These are phyloP conservation scores for Leucosticte australis DNA, from an alignment of 2,113 vertebrate species.

Conservation along the genomic window DNA sequence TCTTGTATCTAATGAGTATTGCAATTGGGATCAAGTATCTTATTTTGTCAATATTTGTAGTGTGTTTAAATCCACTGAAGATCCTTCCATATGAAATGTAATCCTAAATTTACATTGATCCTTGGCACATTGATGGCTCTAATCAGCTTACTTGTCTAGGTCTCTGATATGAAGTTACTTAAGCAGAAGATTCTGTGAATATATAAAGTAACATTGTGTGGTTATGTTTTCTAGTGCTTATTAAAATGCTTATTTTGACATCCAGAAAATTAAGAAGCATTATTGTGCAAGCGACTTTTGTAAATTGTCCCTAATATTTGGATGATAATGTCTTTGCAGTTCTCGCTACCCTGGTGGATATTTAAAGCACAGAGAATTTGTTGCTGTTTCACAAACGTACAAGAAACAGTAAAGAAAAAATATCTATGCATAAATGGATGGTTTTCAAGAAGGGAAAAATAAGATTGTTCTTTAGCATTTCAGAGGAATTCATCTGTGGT, in stretches of 20 bases:
- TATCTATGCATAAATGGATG: background rate
- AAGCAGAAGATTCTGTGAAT: background rate
- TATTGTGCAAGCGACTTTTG: background rate
- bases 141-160: conserved; percentile 25
- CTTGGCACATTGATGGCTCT: conserved; percentile 16
- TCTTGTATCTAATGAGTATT: background rate
- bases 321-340: background rate
- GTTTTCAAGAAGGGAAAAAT: background rate
- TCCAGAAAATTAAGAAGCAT: background rate
- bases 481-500: background rate
- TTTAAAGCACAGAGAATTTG: background rate
- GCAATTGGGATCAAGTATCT: background rate
- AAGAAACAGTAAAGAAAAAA: background rate
- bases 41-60: conserved; percentile 42
- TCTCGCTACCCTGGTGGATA: background rate
- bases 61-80: background rate
- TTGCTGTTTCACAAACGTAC: background rate
- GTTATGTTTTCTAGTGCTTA: background rate
- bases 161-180: conserved; percentile 22
- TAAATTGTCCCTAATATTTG: background rate
- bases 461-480: background rate
- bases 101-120: conserved; percentile 22
- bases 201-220: background rate
- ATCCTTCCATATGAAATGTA: conserved; percentile 14
- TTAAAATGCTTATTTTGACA: background rate